Evolutionary conservation across 2,113 vertebrate species (phyloP).

Genomic region (Strix uralensis): DNA sequence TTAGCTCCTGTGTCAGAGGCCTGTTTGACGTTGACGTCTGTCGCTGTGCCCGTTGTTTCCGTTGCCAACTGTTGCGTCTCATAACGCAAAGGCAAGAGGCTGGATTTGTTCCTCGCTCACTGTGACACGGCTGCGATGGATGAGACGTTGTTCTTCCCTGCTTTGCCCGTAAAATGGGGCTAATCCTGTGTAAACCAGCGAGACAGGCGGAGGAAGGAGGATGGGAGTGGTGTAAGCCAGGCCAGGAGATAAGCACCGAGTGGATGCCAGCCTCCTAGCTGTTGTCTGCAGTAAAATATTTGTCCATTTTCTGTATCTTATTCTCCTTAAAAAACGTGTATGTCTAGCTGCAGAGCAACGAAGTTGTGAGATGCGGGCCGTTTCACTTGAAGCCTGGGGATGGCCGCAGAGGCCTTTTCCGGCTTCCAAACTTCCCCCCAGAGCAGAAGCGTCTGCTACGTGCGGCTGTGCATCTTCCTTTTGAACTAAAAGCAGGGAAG

Average conservation of each 20-base stretch:
- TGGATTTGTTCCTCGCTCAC: rapidly evolving
- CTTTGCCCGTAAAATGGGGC: background rate
- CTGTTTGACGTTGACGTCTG: background rate
- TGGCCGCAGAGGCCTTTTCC: rapidly evolving
- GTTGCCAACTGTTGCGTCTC: rapidly evolving
- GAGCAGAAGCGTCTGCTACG: background rate
- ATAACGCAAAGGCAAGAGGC: rapidly evolving
- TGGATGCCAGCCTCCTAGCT: background rate
- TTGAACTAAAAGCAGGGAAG: background rate
- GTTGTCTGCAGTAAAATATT: background rate
- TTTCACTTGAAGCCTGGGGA: background rate
- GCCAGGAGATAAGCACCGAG: background rate
- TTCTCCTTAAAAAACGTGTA: background rate
- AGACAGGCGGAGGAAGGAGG: slow-evolving; percentile 21
- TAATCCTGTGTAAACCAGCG: background rate
- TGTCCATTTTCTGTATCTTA: background rate
- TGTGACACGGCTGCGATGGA: rapidly evolving
- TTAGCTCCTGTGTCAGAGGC: background rate
- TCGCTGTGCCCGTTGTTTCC: background rate
- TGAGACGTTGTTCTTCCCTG: background rate
- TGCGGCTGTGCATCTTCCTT: rapidly evolving
- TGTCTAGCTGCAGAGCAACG: rapidly evolving
- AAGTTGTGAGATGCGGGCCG: rapidly evolving
- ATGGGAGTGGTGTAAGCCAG: background rate
- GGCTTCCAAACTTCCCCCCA: background rate